Evolutionary conservation across 2,113 vertebrate species (phyloP).

Genomic region (Aegotheles bennettii): DNA sequence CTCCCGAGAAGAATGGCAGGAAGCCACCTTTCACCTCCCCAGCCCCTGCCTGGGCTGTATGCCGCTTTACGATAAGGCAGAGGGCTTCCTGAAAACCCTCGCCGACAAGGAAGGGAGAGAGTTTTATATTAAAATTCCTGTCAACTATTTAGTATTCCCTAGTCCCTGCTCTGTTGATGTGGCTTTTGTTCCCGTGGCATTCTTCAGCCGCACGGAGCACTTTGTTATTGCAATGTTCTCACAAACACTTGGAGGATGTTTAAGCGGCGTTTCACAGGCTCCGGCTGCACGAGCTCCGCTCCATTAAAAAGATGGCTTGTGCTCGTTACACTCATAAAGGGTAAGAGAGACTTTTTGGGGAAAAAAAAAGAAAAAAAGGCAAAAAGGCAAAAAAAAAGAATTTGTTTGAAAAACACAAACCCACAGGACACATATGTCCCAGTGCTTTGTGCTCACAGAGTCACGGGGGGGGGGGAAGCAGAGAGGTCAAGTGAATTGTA

Average conservation of each 20-base stretch:
- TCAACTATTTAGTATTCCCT: conserved; percentile 74
- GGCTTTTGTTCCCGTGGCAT: conserved; percentile 74
- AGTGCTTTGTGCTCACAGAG: neutral
- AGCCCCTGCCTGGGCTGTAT: conserved; percentile 78
- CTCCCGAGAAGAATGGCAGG: conserved; percentile 93
- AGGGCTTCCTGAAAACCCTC: conserved; percentile 86
- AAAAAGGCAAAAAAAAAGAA: neutral
- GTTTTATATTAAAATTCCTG: conserved; percentile 81
- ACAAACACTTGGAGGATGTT: conserved; percentile 67
- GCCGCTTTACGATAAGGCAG: conserved; percentile 85
- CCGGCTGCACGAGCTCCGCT: neutral
- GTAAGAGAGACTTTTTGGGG: neutral
- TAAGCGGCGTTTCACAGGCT: neutral
- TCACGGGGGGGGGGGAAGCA: neutral
- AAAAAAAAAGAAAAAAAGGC: too few relatives aligned
- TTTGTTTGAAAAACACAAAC: neutral
- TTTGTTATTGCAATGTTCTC: conserved; percentile 67
- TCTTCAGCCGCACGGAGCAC: conserved; percentile 57
- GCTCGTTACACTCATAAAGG: neutral
- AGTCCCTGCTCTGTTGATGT: conserved; percentile 59
- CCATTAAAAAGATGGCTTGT: neutral
- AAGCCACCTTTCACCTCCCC: conserved; percentile 90
- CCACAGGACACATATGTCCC: neutral
- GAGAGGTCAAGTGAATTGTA: neutral
- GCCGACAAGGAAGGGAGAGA: conserved; percentile 73